Base-by-base conservation (phyloP, 2,888 invertebrate species). In the Heliconius ethilla region DNA sequence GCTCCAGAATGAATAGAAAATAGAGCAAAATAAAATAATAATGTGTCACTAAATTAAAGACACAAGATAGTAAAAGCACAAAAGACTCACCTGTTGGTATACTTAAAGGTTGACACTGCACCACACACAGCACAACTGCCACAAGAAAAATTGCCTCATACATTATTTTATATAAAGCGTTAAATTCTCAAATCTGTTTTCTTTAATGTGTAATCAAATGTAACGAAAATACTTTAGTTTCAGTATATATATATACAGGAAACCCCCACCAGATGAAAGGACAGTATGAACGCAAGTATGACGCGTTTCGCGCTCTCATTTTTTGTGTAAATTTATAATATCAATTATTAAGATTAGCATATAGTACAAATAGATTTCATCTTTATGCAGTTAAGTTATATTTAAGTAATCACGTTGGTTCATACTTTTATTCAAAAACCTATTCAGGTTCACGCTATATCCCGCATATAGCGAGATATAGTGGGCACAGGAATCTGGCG, bases 61-160 rank as follows among this genome's bases (percentile, higher is more conserved):
- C n/a, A 59, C 25, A 13, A 27, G n/a, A 55, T 55, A 59, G 1
- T 4, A n/a, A 11, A 74, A 73, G 62, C 40, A 77, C 40, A 27
- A 62, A 5, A 73, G 40, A 75, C 84, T 82, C 79, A 89, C 89
- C 87, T 79, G 77, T 83, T 59, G 80, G 82, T 69, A 81, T 76
- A 67, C 86, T 86, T 79, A 90, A 74, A 4, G 92, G 90, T 55
- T 86, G 84, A 72, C 88, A 83, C 63, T 79, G 79, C 51, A 86
- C 89, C 1, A 78, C 83, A 80, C 85, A 83, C 4, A 85, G 75
- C 63, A 86, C 75, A 33, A 82, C 79, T 10, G 73, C 67, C 18
- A 69, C 27, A n/a, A 90, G 45, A 18, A 90, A 22, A 11, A 88
- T 10, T n/a, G 82, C 75, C 2, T 73, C 73, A 33, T 77, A 66